Base-by-base conservation (phyloP, 2,888 invertebrate genomes). In the Drosophila maculinotata region DNA sequence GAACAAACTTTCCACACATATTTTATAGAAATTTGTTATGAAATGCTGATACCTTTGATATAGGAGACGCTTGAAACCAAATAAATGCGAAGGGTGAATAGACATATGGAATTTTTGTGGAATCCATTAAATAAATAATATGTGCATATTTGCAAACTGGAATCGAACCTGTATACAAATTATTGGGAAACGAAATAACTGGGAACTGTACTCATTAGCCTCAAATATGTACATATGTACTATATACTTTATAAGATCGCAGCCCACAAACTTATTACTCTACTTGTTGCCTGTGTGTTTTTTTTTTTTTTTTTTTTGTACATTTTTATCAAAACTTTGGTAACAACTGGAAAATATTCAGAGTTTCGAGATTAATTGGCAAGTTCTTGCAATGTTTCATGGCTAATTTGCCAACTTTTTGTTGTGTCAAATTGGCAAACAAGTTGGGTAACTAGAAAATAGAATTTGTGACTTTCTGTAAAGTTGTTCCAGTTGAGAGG, bases 401-500 rank as follows among this genome's bases (percentile, higher is more conserved):
- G 45, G 47, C n/a, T 42, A 56, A 44, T 57, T 56, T 25, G 20
- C 9, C 10, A 38, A 14, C 28, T 42, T 44, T 64, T 48, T n/a
- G 20, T 48, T 39, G 28, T 41, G 23, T 35, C 36, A 45, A 60
- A 52, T 56, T 42, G 70, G 25, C n/a, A 28, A 30, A 44, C 41
- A 51, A 48, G 20, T 56, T 41, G 41, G 7, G 28, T 53, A 65
- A 54, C 31, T 38, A 17, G 15, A 14, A 10, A 25, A 28, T 6
- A 25, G 28, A 53, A 36, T n/a, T 28, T 56, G 56, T 66, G 12
- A 38, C 26, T 53, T 51, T 14, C 28, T 23, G 39, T 31, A 53
- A 60, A 70, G 52, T 71, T 71, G 71, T 76, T 17, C 10, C 20
- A 60, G 65, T 72, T 60, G 62, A 47, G 60, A 42, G 70, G 36